A percentile compares a stretch with the other conserved stretches of the same genome.
These are phyloP conservation scores for Desmodus rotundus DNA, from an alignment of 2,113 vertebrate genomes.

Conservation along the genomic window DNA sequence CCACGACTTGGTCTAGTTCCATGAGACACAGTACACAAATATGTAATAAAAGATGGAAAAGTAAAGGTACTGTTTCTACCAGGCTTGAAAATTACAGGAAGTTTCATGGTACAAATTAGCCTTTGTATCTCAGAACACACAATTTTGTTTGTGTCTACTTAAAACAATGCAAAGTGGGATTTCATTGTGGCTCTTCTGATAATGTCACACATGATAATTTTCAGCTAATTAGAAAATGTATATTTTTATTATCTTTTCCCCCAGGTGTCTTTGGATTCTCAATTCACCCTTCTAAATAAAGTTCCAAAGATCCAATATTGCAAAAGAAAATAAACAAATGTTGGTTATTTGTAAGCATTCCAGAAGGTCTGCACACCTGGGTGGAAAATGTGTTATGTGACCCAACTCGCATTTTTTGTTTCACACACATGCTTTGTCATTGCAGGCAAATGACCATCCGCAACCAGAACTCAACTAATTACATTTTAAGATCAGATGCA, in stretches of 20 bases:
- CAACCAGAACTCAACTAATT: not conserved
- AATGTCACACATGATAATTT: conserved; percentile 24
- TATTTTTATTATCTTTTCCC: not conserved
- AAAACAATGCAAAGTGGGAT: conserved; percentile 30
- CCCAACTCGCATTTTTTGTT: conserved; percentile 6
- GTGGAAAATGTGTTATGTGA: not conserved
- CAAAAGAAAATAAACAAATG: conserved; percentile 23
- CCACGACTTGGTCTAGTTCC: not conserved
- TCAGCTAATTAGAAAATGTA: not conserved
- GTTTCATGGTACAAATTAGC: not conserved
- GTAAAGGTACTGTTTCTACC: not conserved
- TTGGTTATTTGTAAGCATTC: not conserved
- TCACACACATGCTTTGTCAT: not conserved
- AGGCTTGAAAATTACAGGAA: not conserved
- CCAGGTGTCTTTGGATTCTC: not conserved
- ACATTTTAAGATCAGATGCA: conserved; percentile 9
- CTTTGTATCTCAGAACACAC: not conserved
- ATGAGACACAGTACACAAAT: not conserved
- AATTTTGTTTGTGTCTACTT: conserved; percentile 13
- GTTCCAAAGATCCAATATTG: not conserved
- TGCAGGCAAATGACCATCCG: not conserved
- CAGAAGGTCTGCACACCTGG: not conserved
- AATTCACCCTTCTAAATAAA: conserved; percentile 20
- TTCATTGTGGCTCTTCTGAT: not conserved
- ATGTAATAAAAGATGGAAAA: not conserved